phyloP scores from a whole-genome alignment of 2,113 vertebrate genomes.

The Prinia subflava region DNA sequence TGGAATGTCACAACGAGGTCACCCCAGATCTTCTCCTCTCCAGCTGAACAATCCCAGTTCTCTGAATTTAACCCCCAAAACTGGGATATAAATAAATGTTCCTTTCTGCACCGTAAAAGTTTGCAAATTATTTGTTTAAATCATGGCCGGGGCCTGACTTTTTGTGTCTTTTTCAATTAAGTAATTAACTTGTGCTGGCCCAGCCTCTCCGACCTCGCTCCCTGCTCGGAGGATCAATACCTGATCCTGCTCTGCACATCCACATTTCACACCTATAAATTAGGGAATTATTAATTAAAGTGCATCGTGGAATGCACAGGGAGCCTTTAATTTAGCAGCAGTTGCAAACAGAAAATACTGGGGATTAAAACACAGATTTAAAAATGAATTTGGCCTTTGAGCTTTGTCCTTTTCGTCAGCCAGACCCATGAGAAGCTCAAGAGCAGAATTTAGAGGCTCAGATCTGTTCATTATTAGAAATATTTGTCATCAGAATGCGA shows the following conservation, averaged over 20 bases:
- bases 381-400: neutral
- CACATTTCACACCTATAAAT: neutral
- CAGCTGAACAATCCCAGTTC: neutral
- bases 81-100: neutral
- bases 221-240: neutral
- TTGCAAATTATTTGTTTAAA: neutral
- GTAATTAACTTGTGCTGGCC: neutral
- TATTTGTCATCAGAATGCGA: neutral
- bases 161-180: constrained; percentile 1
- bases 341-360: neutral
- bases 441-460: neutral
- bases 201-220: neutral
- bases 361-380: neutral
- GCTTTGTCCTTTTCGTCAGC: neutral
- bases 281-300: neutral
- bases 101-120: neutral
- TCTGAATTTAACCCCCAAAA: neutral
- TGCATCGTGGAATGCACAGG: neutral
- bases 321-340: neutral
- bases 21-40: no score
- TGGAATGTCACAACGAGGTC: neutral
- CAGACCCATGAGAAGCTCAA: neutral
- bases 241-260: no score
- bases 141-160: neutral
- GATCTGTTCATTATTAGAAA: neutral